Evolutionary conservation across 2,888 invertebrate species (phyloP), one percentile per base, ranked within the genome.

Genomic region (Andrena haemorrhoa): DNA sequence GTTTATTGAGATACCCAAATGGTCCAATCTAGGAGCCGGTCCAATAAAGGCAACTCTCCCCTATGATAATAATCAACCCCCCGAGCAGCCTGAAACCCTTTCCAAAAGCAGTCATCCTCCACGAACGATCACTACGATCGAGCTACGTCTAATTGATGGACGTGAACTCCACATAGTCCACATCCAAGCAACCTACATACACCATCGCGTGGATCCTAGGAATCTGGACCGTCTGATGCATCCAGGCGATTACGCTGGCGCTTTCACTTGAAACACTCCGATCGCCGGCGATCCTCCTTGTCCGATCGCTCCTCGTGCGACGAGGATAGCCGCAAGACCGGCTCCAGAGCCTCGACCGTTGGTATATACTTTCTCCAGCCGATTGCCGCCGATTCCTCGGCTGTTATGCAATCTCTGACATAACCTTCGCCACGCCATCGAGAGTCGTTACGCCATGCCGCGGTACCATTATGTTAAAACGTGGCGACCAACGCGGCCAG

Each of bases 341-440:
- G 73, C 78, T 81, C 64, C 63, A 78, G 83, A 61, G 10, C 35
- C 53, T 68, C 61, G 53, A 29, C 61, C 78, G 63, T 61, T 29
- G 12, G 60, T 73, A 41, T 41, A 41, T 74, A 89, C 88, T 88
- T 88, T 88, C 88, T 88, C 88, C 87, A 71, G n/a, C 71, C 84
- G 84, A 85, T 87, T 82, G 74, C 82, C 68, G 84, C 16, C 85
- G 86, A 87, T 88, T 75, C 88, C 76, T 79, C 63, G 63, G 61
- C 61, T 7, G 72, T 93, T 93, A 91, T 88, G 93, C 91, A 93
- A 93, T 91, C 90, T 92, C 93, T 94, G 94, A 93, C 93, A 93
- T 93, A 94, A 94, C 92, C 94, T 93, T 93, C 93, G 92, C 91
- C 93, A 91, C 89, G 90, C 89, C 91, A 87, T 85, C 83, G 84